Conservation (phyloP, 2,888 invertebrate genomes). For the Nomada fabriciana region DNA sequence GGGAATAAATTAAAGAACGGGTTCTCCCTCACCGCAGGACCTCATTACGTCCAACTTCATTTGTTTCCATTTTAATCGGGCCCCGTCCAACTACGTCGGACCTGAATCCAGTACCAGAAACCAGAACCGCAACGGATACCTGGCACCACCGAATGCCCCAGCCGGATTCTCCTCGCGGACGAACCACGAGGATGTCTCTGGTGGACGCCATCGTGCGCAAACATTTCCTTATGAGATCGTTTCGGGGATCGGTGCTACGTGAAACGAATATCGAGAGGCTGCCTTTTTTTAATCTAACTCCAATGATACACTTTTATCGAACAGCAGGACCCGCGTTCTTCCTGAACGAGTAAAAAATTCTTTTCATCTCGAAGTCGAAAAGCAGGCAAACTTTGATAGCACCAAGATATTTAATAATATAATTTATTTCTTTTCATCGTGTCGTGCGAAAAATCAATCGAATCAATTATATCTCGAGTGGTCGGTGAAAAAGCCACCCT, state of each 20-base stretch:
- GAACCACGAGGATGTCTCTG: conserved; percentile 29
- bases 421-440: no score
- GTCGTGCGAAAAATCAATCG: no score
- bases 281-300: not conserved
- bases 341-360: no score
- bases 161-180: conserved; percentile 54
- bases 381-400: no score
- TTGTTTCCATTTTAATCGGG: conserved; percentile 82
- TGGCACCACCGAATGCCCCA: conserved; percentile 58
- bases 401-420: no score
- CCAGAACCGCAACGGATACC: conserved; percentile 66
- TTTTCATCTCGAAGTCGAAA: no score
- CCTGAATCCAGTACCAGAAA: conserved; percentile 75
- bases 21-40: conserved; percentile 79
- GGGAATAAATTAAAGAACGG: conserved; percentile 83
- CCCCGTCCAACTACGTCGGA: conserved; percentile 61
- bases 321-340: no score
- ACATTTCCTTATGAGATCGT: conserved; percentile 27
- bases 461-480: not conserved
- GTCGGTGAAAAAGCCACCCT: not conserved
- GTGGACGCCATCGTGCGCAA: conserved; percentile 14
- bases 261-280: conserved; percentile 11
- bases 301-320: not conserved
- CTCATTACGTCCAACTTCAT: conserved; percentile 81
- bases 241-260: conserved; percentile 12